Evolutionary conservation across 2,113 vertebrate species (phyloP), one percentile per base, ranked within the genome.

Genomic region (Pan paniscus): DNA sequence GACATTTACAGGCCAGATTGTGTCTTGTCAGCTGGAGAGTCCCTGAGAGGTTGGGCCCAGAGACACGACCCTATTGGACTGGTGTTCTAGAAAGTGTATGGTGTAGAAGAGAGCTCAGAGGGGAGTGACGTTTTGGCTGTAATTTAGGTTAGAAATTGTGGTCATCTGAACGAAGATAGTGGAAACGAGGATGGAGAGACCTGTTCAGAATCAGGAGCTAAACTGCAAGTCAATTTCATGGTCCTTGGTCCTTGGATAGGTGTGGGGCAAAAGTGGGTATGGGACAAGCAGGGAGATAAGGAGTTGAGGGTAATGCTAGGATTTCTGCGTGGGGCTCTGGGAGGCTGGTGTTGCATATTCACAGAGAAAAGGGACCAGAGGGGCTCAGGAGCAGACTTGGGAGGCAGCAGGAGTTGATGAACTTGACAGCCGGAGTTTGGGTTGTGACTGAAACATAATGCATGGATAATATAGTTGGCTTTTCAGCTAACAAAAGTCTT

Each of bases 371-470:
- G 13, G 8, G 25, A 78, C 59, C 27, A 3, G 27, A 68, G 50
- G 64, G 40, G 55, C 90, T 81, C 46, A 46, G 84, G 61, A 40
- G 27, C 46, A 83, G 46, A 50, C 30, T 50, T 0, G 7, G 9
- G 59, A 52, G 18, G 61, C 52, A 40, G 61, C 8, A 27, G 46
- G n/a, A 72, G 18, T 4, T 7, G 8, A 59, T 14, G 32, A 85
- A 68, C 80, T 48, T 82, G 90, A 96, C 81, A 96, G 80, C 79
- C 50, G 50, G 61, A n/a, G 61, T 80, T 95, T 46, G 13, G 50
- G 72, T 57, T 81, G 57, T 89, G 76, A 94, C n/a, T 55, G 67
- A 94, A 95, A 79, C 61, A 85, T 38, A 86, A 90, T 38, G 57
- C 27, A 27, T 35, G 1, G 5, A 17, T 23, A 25, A 82, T 43